These are phyloP conservation scores for Ostrea edulis DNA, from an alignment of 1,140 invertebrate genomes.

Conservation along the genomic window DNA sequence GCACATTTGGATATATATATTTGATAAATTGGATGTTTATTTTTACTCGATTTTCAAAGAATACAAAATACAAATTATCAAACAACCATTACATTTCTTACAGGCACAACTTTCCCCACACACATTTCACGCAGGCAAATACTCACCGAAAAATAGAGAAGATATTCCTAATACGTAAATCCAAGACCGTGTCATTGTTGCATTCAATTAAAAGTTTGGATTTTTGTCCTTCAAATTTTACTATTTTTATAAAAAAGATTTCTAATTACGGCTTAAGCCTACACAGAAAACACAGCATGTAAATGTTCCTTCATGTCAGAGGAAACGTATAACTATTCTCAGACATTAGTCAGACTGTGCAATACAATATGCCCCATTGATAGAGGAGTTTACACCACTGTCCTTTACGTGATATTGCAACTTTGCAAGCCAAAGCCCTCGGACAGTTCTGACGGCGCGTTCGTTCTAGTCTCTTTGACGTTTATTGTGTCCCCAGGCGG, in stretches of 20 bases:
- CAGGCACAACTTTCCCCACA: no score
- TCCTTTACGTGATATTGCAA: background rate
- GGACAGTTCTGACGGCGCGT: constrained; percentile 21
- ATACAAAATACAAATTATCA: no score
- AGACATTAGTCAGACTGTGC: background rate
- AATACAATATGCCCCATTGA: constrained; percentile 22
- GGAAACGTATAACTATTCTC: background rate
- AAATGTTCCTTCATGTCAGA: constrained; percentile 6
- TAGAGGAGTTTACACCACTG: background rate
- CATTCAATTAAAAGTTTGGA: background rate
- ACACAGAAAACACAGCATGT: background rate
- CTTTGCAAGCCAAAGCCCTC: background rate
- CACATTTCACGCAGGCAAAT: background rate
- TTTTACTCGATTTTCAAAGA: no score
- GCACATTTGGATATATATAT: no score
- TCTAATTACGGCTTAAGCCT: background rate
- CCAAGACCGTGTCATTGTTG: background rate
- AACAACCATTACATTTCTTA: no score
- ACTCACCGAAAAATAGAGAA: constrained; percentile 4
- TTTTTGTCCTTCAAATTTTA: background rate
- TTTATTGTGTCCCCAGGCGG: background rate
- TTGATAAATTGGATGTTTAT: no score
- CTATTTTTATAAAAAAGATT: constrained; percentile 3
- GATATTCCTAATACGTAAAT: background rate
- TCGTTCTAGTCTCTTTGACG: background rate